Percentiles rank a stretch among this genome's conserved stretches.
Evolutionary conservation across 2,797 vertebrate genomes (phyloP).

Genomic region (Sebastes melanostomus): DNA sequence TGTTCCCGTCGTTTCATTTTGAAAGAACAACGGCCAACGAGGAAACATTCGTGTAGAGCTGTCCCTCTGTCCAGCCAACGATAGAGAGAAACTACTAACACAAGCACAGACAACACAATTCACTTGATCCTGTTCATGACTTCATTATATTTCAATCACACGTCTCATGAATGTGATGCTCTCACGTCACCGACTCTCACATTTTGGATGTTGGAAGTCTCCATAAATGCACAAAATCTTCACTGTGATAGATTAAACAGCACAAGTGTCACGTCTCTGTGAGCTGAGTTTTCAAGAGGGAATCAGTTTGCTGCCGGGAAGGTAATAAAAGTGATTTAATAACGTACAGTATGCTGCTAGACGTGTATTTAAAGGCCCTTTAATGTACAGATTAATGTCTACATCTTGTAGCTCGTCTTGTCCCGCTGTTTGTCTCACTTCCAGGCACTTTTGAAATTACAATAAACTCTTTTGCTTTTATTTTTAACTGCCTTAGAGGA

Average conservation of each 20-base stretch:
- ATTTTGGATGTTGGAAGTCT: background rate
- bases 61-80: too few relatives aligned
- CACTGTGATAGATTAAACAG: background rate
- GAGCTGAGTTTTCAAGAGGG: background rate
- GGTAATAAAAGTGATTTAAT: background rate
- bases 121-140: background rate
- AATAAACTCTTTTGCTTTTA: background rate
- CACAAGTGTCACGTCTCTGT: background rate
- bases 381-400: background rate
- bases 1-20: too few relatives aligned
- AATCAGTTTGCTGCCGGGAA: background rate
- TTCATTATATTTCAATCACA: background rate
- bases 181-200: background rate
- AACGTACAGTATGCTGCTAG: background rate
- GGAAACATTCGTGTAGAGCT: too few relatives aligned
- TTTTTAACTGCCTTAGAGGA: background rate
- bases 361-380: background rate
- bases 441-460: constrained; percentile 9
- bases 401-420: background rate
- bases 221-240: background rate
- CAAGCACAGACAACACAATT: background rate
- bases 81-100: background rate
- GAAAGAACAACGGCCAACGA: too few relatives aligned
- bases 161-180: background rate
- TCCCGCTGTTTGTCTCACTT: background rate